phyloP scores from a whole-genome alignment of 1,140 invertebrate species.

The Vanessa tameamea region DNA sequence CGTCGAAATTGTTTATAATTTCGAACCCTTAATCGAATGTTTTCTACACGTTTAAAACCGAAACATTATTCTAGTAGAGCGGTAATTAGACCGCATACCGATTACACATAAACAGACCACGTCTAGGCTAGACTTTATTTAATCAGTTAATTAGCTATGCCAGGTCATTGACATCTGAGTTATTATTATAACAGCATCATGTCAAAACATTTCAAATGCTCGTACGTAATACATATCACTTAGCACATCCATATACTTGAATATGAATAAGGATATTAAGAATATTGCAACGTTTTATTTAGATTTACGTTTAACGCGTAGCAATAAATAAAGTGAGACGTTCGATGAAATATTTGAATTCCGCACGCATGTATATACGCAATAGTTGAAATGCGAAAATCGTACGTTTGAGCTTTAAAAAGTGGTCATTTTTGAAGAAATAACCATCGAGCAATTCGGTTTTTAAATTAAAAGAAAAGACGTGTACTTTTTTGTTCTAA shows the following conservation, averaged over 20 bases:
- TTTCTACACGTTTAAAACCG: neutral
- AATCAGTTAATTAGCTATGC: constrained; percentile 40
- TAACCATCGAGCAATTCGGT: neutral
- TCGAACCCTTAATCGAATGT: neutral
- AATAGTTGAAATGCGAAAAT: constrained; percentile 34
- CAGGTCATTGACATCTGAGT: constrained; percentile 39
- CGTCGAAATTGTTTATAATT: constrained; percentile 12
- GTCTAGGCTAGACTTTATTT: constrained; percentile 34
- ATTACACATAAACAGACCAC: constrained; percentile 23
- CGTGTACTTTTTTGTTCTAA: too few relatives aligned
- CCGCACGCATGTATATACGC: constrained; percentile 11
- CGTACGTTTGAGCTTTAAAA: constrained; percentile 36
- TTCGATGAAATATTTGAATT: constrained; percentile 25
- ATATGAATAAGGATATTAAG: constrained; percentile 5
- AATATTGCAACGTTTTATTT: constrained; percentile 5
- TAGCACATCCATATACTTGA: constrained; percentile 19
- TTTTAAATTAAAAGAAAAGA: too few relatives aligned
- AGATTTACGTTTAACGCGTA: constrained; percentile 13
- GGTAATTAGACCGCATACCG: constrained; percentile 9
- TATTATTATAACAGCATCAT: constrained; percentile 20
- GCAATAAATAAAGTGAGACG: constrained; percentile 8
- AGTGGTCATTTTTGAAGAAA: constrained; percentile 30
- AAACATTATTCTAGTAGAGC: neutral
- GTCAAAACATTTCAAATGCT: constrained; percentile 35
- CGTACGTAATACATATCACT: constrained; percentile 28